These are phyloP conservation scores for Toxotes lorentzi DNA, from an alignment of 2,797 vertebrate species.

Conservation along the genomic window DNA sequence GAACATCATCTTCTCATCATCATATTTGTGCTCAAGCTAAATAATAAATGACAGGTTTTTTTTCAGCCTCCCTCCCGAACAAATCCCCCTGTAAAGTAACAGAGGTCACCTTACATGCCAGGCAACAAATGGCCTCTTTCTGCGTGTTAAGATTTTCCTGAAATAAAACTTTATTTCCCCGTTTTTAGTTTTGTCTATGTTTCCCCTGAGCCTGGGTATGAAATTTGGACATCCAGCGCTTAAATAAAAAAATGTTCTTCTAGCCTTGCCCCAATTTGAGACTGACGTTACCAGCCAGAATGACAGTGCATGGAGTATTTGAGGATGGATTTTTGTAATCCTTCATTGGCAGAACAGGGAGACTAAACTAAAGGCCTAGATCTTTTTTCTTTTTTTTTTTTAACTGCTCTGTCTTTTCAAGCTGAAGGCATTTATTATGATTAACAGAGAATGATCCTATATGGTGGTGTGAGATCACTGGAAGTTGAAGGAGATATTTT, in stretches of 20 bases:
- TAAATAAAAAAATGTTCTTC: slow-evolving; percentile 56
- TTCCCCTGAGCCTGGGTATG: slow-evolving; percentile 53
- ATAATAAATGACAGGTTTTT: slow-evolving; percentile 87
- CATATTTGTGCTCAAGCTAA: slow-evolving; percentile 90
- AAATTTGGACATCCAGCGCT: slow-evolving; percentile 65
- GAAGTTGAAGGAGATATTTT: slow-evolving; percentile 68
- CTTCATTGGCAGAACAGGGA: slow-evolving; percentile 62
- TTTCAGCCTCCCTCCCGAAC: slow-evolving; percentile 33
- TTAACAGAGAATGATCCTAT: slow-evolving; percentile 50
- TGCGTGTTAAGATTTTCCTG: slow-evolving; percentile 77
- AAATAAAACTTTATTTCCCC: slow-evolving; percentile 63
- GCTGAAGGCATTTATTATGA: slow-evolving; percentile 65
- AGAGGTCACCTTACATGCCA: slow-evolving; percentile 80
- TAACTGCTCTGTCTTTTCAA: slow-evolving; percentile 54
- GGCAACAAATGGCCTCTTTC: slow-evolving; percentile 78
- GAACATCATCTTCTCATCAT: slow-evolving; percentile 91
- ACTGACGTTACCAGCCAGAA: slow-evolving; percentile 59
- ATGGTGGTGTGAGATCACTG: slow-evolving; percentile 51
- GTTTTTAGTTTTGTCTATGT: slow-evolving; percentile 52
- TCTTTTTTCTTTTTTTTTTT: slow-evolving; percentile 17
- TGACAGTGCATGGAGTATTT: slow-evolving; percentile 69
- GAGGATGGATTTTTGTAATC: slow-evolving; percentile 77
- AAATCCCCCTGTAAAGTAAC: slow-evolving; percentile 80
- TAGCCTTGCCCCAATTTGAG: slow-evolving; percentile 65
- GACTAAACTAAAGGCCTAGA: slow-evolving; percentile 53